Evolutionary conservation across 2,113 vertebrate species (phyloP).

Genomic region (Dromiciops gliroides): DNA sequence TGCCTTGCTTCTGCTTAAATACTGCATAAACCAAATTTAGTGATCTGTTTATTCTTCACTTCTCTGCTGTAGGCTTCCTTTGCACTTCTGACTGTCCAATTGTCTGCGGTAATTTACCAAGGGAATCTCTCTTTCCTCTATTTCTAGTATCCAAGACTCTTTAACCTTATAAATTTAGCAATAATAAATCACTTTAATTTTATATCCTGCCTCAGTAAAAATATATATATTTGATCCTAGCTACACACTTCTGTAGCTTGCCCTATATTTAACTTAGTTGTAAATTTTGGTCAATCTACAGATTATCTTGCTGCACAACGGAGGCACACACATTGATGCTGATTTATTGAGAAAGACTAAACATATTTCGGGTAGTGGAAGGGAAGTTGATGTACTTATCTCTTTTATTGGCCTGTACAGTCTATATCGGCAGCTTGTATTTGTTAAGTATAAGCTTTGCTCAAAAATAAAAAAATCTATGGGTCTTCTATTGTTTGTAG

Average conservation of each 20-base stretch:
- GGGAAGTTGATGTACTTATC: conserved; percentile 70
- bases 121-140: conserved; percentile 55
- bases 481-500: conserved; percentile 63
- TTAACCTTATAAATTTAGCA: conserved; percentile 78
- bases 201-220: conserved; percentile 51
- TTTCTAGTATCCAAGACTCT: conserved; percentile 54
- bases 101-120: conserved; percentile 74
- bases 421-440: conserved; percentile 68
- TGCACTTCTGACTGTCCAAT: conserved; percentile 66
- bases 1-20: conserved; percentile 75
- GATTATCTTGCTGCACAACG: conserved; percentile 60
- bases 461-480: conserved; percentile 69
- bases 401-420: conserved; percentile 65
- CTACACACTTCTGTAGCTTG: conserved; percentile 62
- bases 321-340: not conserved
- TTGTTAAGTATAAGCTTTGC: conserved; percentile 73
- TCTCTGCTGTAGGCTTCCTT: conserved; percentile 33
- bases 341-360: conserved; percentile 76
- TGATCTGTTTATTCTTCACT: conserved; percentile 69
- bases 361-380: conserved; percentile 74
- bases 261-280: conserved; percentile 62
- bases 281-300: conserved; percentile 73
- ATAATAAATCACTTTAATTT: conserved; percentile 74
- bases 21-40: conserved; percentile 77
- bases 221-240: conserved; percentile 59